These are phyloP conservation scores for Microchirus variegatus DNA, from an alignment of 2,797 vertebrate species.

Conservation along the genomic window DNA sequence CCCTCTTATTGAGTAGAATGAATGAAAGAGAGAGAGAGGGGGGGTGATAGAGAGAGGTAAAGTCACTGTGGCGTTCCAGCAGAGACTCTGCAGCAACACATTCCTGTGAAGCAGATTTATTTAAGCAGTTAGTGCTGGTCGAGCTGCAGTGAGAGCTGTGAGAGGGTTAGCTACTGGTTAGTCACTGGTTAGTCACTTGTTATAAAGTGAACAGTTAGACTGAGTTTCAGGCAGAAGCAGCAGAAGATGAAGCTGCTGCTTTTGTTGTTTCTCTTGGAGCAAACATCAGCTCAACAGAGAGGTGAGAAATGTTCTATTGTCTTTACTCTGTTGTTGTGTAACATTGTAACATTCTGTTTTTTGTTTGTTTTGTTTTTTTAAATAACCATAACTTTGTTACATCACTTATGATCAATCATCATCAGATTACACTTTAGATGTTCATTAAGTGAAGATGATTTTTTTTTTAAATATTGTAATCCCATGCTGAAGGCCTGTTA, in stretches of 20 bases:
- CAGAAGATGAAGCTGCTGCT: slow-evolving; percentile 57
- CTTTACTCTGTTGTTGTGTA: background rate
- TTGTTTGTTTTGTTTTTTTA: too few relatives aligned
- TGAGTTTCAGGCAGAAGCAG: background rate
- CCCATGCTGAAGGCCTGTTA: background rate
- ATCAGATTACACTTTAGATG: too few relatives aligned
- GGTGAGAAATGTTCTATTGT: slow-evolving; percentile 42
- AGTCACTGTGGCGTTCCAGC: slow-evolving; percentile 32
- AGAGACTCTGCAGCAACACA: slow-evolving; percentile 34
- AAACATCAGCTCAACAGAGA: slow-evolving; percentile 54
- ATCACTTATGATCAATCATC: too few relatives aligned
- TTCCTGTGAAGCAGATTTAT: slow-evolving; percentile 33
- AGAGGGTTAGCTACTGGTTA: background rate
- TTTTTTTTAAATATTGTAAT: background rate
- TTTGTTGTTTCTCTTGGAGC: slow-evolving; percentile 49
- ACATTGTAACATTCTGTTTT: too few relatives aligned
- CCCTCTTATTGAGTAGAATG: slow-evolving; percentile 53
- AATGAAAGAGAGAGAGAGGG: slow-evolving; percentile 47
- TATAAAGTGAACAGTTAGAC: too few relatives aligned
- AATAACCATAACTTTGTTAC: too few relatives aligned
- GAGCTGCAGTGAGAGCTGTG: background rate
- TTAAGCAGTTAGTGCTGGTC: slow-evolving; percentile 22
- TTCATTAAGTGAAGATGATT: too few relatives aligned
- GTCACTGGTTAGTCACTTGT: background rate
- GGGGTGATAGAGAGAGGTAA: slow-evolving; percentile 16